phyloP scores from a whole-genome alignment of 1,140 invertebrate genomes.

The Pseudoatta argentina region DNA sequence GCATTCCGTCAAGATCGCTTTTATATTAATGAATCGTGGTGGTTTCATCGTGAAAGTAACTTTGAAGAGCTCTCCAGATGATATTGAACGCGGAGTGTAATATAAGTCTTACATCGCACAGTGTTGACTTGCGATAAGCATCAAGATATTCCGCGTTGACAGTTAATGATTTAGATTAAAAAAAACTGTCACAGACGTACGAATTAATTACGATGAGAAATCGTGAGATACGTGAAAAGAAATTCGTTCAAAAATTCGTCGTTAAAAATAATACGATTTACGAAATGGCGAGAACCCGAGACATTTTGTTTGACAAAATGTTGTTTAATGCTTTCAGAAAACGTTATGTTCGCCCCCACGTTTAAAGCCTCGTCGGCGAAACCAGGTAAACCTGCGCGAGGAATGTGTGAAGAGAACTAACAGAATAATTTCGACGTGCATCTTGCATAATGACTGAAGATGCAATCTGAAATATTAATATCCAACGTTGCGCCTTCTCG shows the following conservation, averaged over 20 bases:
- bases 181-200: background rate
- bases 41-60: slow-evolving; percentile 64
- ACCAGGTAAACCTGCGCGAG: slow-evolving; percentile 88
- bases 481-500: background rate
- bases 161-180: background rate
- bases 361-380: slow-evolving; percentile 92
- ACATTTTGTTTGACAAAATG: slow-evolving; percentile 63
- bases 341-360: slow-evolving; percentile 91
- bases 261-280: background rate
- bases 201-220: slow-evolving; percentile 9
- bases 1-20: slow-evolving; percentile 80
- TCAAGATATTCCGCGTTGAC: slow-evolving; percentile 13
- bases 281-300: background rate
- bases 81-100: slow-evolving; percentile 45
- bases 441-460: slow-evolving; percentile 15
- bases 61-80: slow-evolving; percentile 67
- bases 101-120: background rate
- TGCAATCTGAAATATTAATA: slow-evolving; percentile 12
- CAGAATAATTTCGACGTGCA: slow-evolving; percentile 16
- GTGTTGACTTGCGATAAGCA: slow-evolving; percentile 33
- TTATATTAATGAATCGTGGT: slow-evolving; percentile 83
- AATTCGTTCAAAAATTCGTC: background rate
- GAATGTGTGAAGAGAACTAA: slow-evolving; percentile 61
- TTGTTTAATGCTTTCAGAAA: slow-evolving; percentile 88
- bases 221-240: background rate